Conservation (phyloP, 2,888 invertebrate species). For the Ethmia dodecea region DNA sequence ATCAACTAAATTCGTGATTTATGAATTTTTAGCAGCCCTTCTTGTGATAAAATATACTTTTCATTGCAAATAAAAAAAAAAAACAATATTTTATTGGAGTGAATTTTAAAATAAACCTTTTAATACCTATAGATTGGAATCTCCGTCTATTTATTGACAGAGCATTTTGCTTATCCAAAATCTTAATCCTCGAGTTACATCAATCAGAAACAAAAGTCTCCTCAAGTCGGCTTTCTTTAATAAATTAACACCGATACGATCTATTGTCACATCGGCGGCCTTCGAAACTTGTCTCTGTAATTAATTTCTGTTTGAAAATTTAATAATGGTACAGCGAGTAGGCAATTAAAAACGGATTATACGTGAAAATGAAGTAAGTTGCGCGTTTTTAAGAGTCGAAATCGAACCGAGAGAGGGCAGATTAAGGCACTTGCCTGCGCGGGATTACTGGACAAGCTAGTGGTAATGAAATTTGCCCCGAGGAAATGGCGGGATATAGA, state of each 20-base stretch:
- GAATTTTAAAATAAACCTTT: slow-evolving; percentile 9
- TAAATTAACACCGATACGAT: slow-evolving; percentile 66
- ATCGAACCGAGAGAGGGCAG: slow-evolving; percentile 63
- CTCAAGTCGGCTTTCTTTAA: slow-evolving; percentile 51
- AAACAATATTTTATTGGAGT: slow-evolving; percentile 10
- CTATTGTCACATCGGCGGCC: slow-evolving; percentile 61
- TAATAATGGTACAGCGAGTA: slow-evolving; percentile 52
- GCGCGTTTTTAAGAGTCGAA: slow-evolving; percentile 64
- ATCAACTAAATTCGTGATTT: too few relatives aligned
- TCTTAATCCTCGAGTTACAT: slow-evolving; percentile 38
- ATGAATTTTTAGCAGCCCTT: too few relatives aligned
- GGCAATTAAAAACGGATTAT: slow-evolving; percentile 75
- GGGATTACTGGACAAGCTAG: slow-evolving; percentile 68
- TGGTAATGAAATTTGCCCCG: slow-evolving; percentile 73
- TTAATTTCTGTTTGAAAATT: slow-evolving; percentile 66
- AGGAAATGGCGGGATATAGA: slow-evolving; percentile 62
- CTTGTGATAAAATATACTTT: too few relatives aligned
- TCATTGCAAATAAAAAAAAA: too few relatives aligned
- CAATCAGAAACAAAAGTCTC: slow-evolving; percentile 46
- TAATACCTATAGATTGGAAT: slow-evolving; percentile 26
- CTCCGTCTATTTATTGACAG: slow-evolving; percentile 24
- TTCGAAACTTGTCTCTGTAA: slow-evolving; percentile 58
- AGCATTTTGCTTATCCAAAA: slow-evolving; percentile 30
- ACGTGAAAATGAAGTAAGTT: slow-evolving; percentile 67
- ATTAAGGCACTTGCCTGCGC: slow-evolving; percentile 65